Percentiles rank a stretch among this genome's conserved stretches.
Conservation (phyloP, 2,113 vertebrate species). For the Colistium nudipinnis region DNA sequence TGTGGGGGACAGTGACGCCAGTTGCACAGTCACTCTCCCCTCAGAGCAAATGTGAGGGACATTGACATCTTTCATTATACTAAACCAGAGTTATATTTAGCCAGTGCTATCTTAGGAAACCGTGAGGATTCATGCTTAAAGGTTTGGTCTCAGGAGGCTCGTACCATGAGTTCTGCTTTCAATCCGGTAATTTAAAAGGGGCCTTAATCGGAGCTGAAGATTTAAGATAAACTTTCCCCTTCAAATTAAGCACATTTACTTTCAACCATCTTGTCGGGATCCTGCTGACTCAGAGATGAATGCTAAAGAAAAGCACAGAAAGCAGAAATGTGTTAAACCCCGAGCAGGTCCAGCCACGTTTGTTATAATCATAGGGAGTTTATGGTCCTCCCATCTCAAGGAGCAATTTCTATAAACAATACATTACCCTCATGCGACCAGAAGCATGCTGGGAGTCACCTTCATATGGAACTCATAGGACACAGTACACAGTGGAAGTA, state of each 20-base stretch:
- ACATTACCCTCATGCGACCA: constrained; percentile 18
- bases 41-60: constrained; percentile 61
- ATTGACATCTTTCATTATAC: constrained; percentile 76
- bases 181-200: background rate
- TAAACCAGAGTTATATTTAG: constrained; percentile 72
- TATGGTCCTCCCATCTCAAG: constrained; percentile 38
- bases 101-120: constrained; percentile 62
- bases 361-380: constrained; percentile 46
- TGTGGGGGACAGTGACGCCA: constrained; percentile 72
- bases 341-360: constrained; percentile 40
- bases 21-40: constrained; percentile 59
- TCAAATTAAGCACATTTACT: constrained; percentile 19
- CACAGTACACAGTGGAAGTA: too few species aligned
- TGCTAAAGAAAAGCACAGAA: constrained; percentile 12
- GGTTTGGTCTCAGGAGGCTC: constrained; percentile 34
- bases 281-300: constrained; percentile 32
- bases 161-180: background rate
- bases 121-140: constrained; percentile 51
- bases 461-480: background rate
- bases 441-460: constrained; percentile 31
- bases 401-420: constrained; percentile 58
- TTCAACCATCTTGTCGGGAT: constrained; percentile 8
- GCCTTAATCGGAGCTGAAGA: background rate
- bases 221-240: constrained; percentile 23
- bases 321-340: constrained; percentile 36